Evolutionary conservation across 2,888 invertebrate species (phyloP), one percentile per base, ranked within the genome.

Genomic region (Bugula neritina): DNA sequence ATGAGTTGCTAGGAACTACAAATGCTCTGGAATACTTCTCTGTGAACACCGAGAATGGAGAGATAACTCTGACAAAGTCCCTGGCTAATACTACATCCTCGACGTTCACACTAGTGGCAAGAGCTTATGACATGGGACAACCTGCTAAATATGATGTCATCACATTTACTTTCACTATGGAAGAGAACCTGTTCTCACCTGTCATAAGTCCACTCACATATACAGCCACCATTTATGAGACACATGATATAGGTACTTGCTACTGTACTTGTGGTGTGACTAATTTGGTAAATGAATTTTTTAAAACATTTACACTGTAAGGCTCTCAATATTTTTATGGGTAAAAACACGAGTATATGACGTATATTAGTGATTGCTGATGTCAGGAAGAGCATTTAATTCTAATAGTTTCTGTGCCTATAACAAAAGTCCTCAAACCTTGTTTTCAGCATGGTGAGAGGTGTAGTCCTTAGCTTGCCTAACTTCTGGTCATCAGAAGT

Each of bases 121-220:
- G 31, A 31, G 63, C 63, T 3, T 63, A 63, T 34, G 63, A 63
- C 27, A 27, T 31, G 3, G 63, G 63, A 10, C 29, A 3, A 17
- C 63, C 63, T 63, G 25, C 63, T 29, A 63, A 63, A 31, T 27
- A 63, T 63, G 63, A 63, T 31, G 31, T 63, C 31, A 31, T 27
- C 27, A 63, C 63, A 63, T 63, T 63, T 31, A 31, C 27, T 10
- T 27, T 63, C 5, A 63, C 31, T 10, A 13, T 63, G 29, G 31
- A 63, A 25, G 63, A 63, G 63, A 63, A 63, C 63, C 13, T 25
- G 63, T 63, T 63, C 27, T 2, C 63, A 13, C 63, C 63, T 25
- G 31, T 63, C 34, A 34, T 63, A 13, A 10, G 2, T 27, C 63
- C 63, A 13, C 63, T 63, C 34, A 63, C 63, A 13, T 63, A 63